A percentile compares a stretch with the other conserved stretches of the same genome.
phyloP scores from a whole-genome alignment of 1,140 invertebrate species.

The Pollicipes pollicipes region DNA sequence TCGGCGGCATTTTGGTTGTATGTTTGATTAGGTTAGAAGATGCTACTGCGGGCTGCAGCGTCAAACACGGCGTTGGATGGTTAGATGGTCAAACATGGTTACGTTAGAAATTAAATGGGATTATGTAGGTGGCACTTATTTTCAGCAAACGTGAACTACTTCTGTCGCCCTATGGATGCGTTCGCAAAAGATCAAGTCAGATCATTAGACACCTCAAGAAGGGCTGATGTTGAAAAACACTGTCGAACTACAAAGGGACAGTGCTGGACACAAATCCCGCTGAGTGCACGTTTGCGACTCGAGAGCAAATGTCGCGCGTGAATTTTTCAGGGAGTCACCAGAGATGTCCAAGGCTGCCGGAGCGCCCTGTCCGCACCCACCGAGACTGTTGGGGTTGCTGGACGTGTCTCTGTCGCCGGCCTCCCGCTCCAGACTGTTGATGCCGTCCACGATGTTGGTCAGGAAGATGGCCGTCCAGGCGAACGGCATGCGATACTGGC shows the following conservation, averaged over 20 bases:
- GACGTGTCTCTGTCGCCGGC: conserved; percentile 21
- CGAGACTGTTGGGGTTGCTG: conserved; percentile 22
- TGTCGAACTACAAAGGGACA: neutral
- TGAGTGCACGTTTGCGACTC: conserved; percentile 6
- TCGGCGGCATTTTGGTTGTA: too few species aligned
- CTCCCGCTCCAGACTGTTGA: conserved; percentile 47
- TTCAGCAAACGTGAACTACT: too few species aligned
- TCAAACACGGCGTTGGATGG: too few species aligned
- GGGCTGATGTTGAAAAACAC: too few species aligned
- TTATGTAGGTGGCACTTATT: too few species aligned
- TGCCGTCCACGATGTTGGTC: conserved; percentile 51
- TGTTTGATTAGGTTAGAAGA: conserved; percentile 6
- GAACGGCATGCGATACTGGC: conserved; percentile 85
- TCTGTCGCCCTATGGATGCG: too few species aligned
- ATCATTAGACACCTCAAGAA: too few species aligned
- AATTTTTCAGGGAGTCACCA: conserved; percentile 8
- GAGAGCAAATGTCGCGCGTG: too few species aligned
- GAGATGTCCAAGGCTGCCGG: conserved; percentile 3
- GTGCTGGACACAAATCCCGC: neutral
- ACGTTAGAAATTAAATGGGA: too few species aligned
- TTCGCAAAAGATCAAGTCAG: too few species aligned
- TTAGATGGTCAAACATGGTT: too few species aligned
- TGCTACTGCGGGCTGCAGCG: too few species aligned
- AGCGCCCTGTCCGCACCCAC: conserved; percentile 15
- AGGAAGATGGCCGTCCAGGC: conserved; percentile 87